Base-by-base conservation (phyloP, 2,797 vertebrate species). In the Falco rusticolus region DNA sequence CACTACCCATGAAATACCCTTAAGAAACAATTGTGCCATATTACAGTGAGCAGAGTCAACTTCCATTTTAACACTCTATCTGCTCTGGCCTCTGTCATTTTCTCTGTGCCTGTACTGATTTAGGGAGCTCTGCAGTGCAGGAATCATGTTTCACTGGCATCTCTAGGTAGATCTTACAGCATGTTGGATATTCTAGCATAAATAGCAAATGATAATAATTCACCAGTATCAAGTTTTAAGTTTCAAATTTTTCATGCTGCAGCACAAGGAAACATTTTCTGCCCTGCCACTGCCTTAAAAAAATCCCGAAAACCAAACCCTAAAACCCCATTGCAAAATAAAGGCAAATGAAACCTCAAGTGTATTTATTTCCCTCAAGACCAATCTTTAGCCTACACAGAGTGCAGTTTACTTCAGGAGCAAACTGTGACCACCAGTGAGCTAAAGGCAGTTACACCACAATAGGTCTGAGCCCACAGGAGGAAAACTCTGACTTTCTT, bases 351-450 rank as follows among this genome's bases (percentile, higher is more conserved):
- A 86, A 90, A 48, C 0, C 7, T 13, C 43, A 69, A 61, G 15
- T 26, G 25, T 39, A 69, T 50, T 84, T 72, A 4, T 79, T n/a
- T 84, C 37, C 51, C 51, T 75, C 64, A 51, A 78, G 92, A 43
- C 5, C 13, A 77, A 41, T 84, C 83, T 68, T 91, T 47, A 83
- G 41, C 25, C n/a, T 41, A 31, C 72, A 50, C 6, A 22, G 69
- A 86, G 39, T 39, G 82, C 76, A 47, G 54, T 82, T 97, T 84
- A 87, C 86, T 94, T 92, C 90, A 95, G 94, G 64, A 96, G 81
- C 69, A 95, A 87, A 74, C 76, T 84, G 50, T 87, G 75, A 95
- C 48, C 45, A 94, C 48, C 82, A 89, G 47, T 26, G 80, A 93
- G 47, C 65, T 91, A 90, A 84, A 89, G 78, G 56, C 66, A 90